Evolutionary conservation across 1,140 invertebrate species (phyloP).

Genomic region (Apis florea): DNA sequence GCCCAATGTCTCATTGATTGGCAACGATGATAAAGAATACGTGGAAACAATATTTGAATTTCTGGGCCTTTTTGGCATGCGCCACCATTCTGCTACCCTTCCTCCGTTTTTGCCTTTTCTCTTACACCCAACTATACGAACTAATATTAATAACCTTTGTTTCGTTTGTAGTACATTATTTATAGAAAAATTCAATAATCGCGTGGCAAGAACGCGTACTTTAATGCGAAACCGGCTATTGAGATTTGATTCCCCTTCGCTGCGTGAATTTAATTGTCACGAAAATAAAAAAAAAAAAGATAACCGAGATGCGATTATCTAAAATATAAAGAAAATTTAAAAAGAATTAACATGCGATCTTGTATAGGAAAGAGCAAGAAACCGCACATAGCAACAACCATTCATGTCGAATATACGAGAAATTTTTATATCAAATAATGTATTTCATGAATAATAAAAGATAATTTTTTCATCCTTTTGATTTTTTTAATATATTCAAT

Average conservation of each 20-base stretch:
- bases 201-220: not conserved
- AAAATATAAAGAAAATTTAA: not conserved
- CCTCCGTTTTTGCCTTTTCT: not conserved
- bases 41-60: constrained; percentile 32
- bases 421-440: not conserved
- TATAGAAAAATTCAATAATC: constrained; percentile 38
- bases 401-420: not conserved
- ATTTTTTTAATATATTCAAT: not conserved
- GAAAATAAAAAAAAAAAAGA: not conserved
- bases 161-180: constrained; percentile 17
- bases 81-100: no score
- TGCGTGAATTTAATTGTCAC: constrained; percentile 9
- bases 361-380: constrained; percentile 3
- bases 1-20: constrained; percentile 51
- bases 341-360: not conserved
- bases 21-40: constrained; percentile 30
- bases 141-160: constrained; percentile 24
- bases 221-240: not conserved
- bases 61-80: constrained; percentile 5
- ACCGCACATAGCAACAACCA: constrained; percentile 28
- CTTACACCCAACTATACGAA: not conserved
- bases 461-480: not conserved
- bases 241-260: not conserved
- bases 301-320: not conserved
- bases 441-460: not conserved